Percentiles rank a stretch among this genome's conserved stretches.
Evolutionary conservation across 1,140 invertebrate species (phyloP).

Genomic region (Brachionus asplanchnoidis): DNA sequence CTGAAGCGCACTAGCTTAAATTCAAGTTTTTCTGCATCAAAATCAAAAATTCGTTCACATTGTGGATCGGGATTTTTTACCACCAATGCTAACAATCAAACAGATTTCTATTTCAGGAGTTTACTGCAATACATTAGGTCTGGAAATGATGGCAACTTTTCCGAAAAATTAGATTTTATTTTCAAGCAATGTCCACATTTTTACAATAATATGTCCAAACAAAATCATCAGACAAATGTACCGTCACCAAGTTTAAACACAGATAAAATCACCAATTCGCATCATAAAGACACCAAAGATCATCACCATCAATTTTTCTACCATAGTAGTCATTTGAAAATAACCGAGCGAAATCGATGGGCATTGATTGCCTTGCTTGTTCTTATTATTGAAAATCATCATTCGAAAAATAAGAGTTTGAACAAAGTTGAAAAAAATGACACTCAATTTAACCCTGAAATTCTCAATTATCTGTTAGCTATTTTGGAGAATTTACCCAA

Average conservation of each 20-base stretch:
- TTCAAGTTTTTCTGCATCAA: neutral
- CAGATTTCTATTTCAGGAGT: slow-evolving; percentile 20
- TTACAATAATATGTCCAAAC: neutral
- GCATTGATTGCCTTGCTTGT: slow-evolving; percentile 8
- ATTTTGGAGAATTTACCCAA: slow-evolving; percentile 44
- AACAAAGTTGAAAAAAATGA: neutral
- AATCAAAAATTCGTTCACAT: neutral
- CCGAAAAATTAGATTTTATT: slow-evolving; percentile 34
- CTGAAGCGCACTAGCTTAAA: neutral
- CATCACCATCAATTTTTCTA: neutral
- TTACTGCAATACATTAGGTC: slow-evolving; percentile 12
- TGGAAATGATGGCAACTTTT: neutral
- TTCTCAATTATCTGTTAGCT: slow-evolving; percentile 43
- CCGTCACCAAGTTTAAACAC: neutral
- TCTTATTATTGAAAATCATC: slow-evolving; percentile 27
- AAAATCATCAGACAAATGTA: neutral
- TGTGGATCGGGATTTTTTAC: neutral
- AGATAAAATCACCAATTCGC: neutral
- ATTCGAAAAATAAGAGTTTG: neutral
- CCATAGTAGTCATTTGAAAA: neutral
- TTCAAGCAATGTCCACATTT: slow-evolving; percentile 25
- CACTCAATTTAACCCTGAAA: neutral
- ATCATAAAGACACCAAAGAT: neutral
- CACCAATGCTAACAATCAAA: neutral
- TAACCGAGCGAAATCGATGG: slow-evolving; percentile 2